These are phyloP conservation scores for Pseudoatta argentina DNA, from an alignment of 1,140 invertebrate genomes.

Conservation along the genomic window DNA sequence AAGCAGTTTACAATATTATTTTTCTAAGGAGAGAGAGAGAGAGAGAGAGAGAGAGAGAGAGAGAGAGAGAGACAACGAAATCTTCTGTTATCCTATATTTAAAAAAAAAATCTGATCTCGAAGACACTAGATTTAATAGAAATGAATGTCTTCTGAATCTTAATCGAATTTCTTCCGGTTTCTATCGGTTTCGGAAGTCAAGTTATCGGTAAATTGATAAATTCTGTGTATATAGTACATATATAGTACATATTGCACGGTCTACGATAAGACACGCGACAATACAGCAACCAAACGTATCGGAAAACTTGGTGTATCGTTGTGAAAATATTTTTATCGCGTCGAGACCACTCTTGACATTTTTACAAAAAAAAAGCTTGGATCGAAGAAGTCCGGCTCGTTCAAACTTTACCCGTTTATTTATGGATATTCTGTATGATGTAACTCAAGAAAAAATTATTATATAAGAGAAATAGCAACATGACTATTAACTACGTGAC, in stretches of 20 bases:
- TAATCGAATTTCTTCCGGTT: not conserved
- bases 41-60: not conserved
- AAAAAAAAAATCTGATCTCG: too few relatives aligned
- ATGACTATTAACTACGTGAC: not conserved
- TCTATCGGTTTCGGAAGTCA: not conserved
- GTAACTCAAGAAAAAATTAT: not conserved
- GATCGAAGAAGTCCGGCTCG: constrained; percentile 19
- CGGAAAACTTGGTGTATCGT: not conserved
- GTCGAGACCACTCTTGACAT: constrained; percentile 16
- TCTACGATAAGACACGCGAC: not conserved
- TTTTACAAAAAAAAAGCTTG: constrained; percentile 30
- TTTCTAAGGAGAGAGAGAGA: not conserved
- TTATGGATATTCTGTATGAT: not conserved
- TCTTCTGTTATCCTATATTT: not conserved
- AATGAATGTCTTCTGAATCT: not conserved
- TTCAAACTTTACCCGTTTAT: constrained; percentile 34
- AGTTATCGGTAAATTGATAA: not conserved
- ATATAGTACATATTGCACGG: not conserved
- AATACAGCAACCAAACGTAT: not conserved
- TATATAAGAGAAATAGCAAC: not conserved
- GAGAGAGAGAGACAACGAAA: not conserved
- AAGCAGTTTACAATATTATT: too few relatives aligned
- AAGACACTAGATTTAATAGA: not conserved
- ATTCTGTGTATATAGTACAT: not conserved
- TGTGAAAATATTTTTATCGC: constrained; percentile 21